Conservation (phyloP, 2,888 invertebrate genomes). For the Physocephala rufipes region DNA sequence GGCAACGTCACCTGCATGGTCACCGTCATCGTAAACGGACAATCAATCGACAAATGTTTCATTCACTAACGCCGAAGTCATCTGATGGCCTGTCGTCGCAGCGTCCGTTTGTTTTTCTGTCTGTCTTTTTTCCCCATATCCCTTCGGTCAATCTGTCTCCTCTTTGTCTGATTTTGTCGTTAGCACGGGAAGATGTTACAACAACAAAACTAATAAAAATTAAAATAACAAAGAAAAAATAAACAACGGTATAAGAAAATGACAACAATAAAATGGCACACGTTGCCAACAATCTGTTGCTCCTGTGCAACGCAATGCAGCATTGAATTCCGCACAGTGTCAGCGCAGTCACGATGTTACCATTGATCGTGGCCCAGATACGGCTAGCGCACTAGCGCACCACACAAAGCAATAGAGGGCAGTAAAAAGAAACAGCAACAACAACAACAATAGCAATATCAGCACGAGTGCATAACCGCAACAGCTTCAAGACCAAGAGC, state of each 20-base stretch:
- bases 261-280: slow-evolving; percentile 25
- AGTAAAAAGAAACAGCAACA: slow-evolving; percentile 29
- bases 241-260: slow-evolving; percentile 6
- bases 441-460: slow-evolving; percentile 6
- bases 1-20: too few species aligned
- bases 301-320: slow-evolving; percentile 33
- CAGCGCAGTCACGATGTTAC: slow-evolving; percentile 42
- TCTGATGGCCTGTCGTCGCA: slow-evolving; percentile 17
- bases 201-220: slow-evolving; percentile 12
- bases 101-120: slow-evolving; percentile 16
- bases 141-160: too few species aligned
- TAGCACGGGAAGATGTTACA: slow-evolving; percentile 23
- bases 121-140: too few species aligned
- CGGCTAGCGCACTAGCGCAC: not conserved
- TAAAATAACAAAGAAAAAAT: slow-evolving; percentile 5
- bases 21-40: too few species aligned
- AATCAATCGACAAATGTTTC: too few species aligned
- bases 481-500: slow-evolving; percentile 3
- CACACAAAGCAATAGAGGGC: not conserved
- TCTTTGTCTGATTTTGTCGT: slow-evolving; percentile 36
- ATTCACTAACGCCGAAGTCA: too few species aligned
- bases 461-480: slow-evolving; percentile 9
- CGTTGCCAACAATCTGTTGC: slow-evolving; percentile 12
- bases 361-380: slow-evolving; percentile 48
- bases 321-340: slow-evolving; percentile 36